A percentile compares a stretch with the other conserved stretches of the same genome.
These are phyloP conservation scores for Cheilosia impressa DNA, from an alignment of 2,888 invertebrate species.

Conservation along the genomic window DNA sequence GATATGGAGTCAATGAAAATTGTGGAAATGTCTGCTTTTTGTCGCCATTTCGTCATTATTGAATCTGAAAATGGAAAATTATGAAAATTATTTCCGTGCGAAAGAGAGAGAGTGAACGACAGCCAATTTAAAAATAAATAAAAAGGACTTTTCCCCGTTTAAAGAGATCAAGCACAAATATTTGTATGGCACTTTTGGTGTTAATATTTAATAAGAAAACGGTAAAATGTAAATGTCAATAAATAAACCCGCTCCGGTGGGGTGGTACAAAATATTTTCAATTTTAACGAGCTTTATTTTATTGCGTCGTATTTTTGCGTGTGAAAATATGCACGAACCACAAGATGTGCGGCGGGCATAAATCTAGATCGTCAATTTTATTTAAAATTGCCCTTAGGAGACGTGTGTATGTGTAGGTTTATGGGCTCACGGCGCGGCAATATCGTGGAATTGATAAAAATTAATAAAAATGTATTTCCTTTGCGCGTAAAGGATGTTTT, in stretches of 20 bases:
- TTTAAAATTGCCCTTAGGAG: slow-evolving; percentile 45
- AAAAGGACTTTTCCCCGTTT: background rate
- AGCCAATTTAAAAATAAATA: too few species aligned
- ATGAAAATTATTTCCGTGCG: slow-evolving; percentile 15
- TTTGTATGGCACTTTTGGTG: background rate
- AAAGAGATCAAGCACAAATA: background rate
- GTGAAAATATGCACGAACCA: background rate
- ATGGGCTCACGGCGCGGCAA: slow-evolving; percentile 4
- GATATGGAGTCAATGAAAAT: slow-evolving; percentile 74
- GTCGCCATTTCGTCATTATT: slow-evolving; percentile 83
- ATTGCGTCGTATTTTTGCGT: slow-evolving; percentile 27
- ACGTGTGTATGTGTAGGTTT: background rate
- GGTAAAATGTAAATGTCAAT: slow-evolving; percentile 27
- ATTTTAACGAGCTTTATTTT: slow-evolving; percentile 45
- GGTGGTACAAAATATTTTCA: slow-evolving; percentile 18
- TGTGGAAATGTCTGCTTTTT: slow-evolving; percentile 82
- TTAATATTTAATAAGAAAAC: slow-evolving; percentile 1
- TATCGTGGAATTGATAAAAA: slow-evolving; percentile 60
- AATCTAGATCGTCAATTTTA: slow-evolving; percentile 25
- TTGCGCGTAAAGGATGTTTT: slow-evolving; percentile 24
- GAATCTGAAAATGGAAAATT: slow-evolving; percentile 77
- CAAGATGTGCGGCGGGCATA: slow-evolving; percentile 16
- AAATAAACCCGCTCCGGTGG: slow-evolving; percentile 5
- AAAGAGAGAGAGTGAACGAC: background rate
- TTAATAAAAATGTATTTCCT: slow-evolving; percentile 56